These are phyloP conservation scores for Coranthus polyacanthus DNA, from an alignment of 2,797 vertebrate species.

Conservation along the genomic window DNA sequence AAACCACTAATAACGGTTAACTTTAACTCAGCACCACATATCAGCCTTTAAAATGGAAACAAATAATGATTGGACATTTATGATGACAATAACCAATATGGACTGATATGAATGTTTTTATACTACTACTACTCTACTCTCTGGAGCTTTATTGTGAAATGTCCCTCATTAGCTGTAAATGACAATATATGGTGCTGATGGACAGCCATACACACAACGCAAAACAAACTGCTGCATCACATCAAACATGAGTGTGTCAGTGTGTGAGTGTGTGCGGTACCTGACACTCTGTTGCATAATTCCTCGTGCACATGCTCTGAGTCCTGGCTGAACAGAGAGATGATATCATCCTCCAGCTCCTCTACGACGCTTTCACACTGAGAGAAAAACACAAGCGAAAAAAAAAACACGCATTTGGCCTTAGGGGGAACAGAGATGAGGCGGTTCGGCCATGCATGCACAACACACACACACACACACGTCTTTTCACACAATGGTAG, in stretches of 20 bases:
- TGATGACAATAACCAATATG: too few species aligned
- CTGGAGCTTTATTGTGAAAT: not conserved
- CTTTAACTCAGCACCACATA: too few species aligned
- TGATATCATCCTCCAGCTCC: constrained; percentile 91
- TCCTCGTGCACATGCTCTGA: constrained; percentile 83
- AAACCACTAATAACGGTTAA: too few species aligned
- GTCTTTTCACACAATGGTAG: constrained; percentile 33
- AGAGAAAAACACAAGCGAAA: constrained; percentile 39
- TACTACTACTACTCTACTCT: too few species aligned
- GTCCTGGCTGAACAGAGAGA: constrained; percentile 87
- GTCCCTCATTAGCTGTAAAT: not conserved
- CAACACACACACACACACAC: constrained; percentile 36
- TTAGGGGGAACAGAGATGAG: not conserved
- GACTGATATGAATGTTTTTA: too few species aligned
- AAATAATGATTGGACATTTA: too few species aligned
- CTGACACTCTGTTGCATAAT: constrained; percentile 91
- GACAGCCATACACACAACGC: not conserved
- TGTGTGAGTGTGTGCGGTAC: constrained; percentile 77
- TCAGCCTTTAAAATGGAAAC: too few species aligned
- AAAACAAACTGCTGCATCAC: constrained; percentile 69
- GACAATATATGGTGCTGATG: not conserved
- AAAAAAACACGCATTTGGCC: constrained; percentile 25
- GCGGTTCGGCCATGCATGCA: constrained; percentile 1
- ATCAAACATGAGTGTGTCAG: not conserved
- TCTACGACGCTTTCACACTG: constrained; percentile 91